phyloP scores from a whole-genome alignment of 1,140 invertebrate genomes.

The Drosophila kikkawai region DNA sequence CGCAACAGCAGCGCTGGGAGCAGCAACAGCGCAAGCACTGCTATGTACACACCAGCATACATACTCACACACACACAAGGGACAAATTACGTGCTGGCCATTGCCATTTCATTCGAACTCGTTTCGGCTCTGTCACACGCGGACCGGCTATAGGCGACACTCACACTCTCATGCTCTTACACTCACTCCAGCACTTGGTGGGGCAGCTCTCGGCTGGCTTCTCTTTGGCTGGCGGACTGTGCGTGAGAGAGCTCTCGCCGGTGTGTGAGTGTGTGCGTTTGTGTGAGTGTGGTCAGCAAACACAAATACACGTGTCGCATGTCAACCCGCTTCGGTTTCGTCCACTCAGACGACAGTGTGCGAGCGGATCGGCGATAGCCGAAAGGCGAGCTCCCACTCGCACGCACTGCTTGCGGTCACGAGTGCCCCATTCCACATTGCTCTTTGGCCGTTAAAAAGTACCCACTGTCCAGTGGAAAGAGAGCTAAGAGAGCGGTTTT shows the following conservation, averaged over 20 bases:
- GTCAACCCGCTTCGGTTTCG: conserved; percentile 72
- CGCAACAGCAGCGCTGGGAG: conserved; percentile 28
- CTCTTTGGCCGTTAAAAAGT: neutral
- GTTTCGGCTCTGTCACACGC: conserved; percentile 76
- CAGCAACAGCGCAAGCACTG: conserved; percentile 30
- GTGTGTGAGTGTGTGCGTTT: conserved; percentile 11
- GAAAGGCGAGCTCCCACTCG: conserved; percentile 27
- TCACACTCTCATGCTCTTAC: conserved; percentile 28
- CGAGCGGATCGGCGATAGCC: conserved; percentile 49
- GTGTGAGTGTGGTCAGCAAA: conserved; percentile 56
- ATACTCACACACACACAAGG: conserved; percentile 31
- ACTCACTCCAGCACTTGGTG: conserved; percentile 21
- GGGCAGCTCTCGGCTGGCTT: conserved; percentile 33
- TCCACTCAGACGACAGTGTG: conserved; percentile 77
- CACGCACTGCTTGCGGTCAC: conserved; percentile 19
- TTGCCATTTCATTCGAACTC: conserved; percentile 74
- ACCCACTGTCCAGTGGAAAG: conserved; percentile 26
- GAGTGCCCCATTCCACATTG: neutral
- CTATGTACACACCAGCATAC: conserved; percentile 30
- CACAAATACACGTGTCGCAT: conserved; percentile 65
- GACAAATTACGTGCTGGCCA: conserved; percentile 69
- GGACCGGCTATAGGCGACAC: conserved; percentile 63
- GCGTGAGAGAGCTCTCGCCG: conserved; percentile 43
- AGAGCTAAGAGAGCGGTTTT: conserved; percentile 8
- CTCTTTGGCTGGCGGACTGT: conserved; percentile 69